Conservation (phyloP, 2,888 invertebrate species). For the Pterobdella sp. region DNA sequence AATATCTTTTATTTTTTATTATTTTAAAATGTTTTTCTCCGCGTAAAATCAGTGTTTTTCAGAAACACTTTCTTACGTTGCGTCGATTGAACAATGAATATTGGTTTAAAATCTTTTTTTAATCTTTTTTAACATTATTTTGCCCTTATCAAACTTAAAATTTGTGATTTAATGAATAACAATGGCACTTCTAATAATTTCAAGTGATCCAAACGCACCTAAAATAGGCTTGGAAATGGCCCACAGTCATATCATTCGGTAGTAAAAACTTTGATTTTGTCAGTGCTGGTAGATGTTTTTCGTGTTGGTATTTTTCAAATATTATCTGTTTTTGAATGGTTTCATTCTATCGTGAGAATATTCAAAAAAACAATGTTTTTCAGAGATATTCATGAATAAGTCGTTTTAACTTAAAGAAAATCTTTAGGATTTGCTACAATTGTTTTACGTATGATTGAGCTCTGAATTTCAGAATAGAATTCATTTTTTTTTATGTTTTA, state of each 20-base stretch:
- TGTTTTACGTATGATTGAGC: background rate
- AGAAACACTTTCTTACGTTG: too few species aligned
- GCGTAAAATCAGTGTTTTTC: too few species aligned
- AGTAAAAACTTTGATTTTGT: conserved; percentile 80
- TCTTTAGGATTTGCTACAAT: background rate
- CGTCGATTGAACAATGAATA: too few species aligned
- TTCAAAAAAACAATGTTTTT: background rate
- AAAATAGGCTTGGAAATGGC: conserved; percentile 76
- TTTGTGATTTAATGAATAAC: too few species aligned
- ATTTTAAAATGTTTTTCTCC: too few species aligned
- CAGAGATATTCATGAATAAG: background rate
- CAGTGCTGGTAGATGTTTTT: conserved; percentile 66
- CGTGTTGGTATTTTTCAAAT: conserved; percentile 72
- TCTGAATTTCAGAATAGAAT: background rate
- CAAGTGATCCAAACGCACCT: too few species aligned
- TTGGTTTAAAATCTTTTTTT: too few species aligned
- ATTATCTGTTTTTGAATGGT: conserved; percentile 60
- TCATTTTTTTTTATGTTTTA: background rate
- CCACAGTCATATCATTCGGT: conserved; percentile 79
- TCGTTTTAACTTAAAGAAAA: background rate
- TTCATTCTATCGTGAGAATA: background rate
- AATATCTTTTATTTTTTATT: too few species aligned
- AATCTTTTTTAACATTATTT: too few species aligned
- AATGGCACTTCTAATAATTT: too few species aligned
- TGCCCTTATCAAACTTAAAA: too few species aligned